Evolutionary conservation across 2,888 invertebrate genomes (phyloP).

Genomic region (Eupithecia insigniata): DNA sequence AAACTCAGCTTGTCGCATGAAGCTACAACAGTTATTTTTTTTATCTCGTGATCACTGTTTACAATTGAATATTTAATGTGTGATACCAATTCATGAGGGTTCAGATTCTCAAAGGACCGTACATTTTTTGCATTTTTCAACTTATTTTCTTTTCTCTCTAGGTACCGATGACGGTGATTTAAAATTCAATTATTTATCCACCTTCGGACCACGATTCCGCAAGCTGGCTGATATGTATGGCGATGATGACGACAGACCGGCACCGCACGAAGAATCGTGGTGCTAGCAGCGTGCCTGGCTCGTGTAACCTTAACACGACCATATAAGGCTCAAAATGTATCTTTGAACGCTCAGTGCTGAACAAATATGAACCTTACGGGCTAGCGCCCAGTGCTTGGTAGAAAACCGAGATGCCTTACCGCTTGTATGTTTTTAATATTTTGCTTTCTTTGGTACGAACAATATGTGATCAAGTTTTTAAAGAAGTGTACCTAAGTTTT

Average conservation of each 20-base stretch:
- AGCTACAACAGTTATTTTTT: no score
- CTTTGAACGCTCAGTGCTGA: conserved; percentile 43
- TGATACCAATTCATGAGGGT: not conserved
- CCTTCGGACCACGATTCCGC: conserved; percentile 97
- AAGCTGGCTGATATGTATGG: conserved; percentile 97
- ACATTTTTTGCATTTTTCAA: not conserved
- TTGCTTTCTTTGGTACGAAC: conserved; percentile 31
- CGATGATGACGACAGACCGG: conserved; percentile 93
- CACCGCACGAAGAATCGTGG: conserved; percentile 93
- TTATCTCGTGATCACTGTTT: no score
- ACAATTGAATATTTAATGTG: no score
- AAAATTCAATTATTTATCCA: conserved; percentile 96
- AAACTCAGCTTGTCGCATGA: no score
- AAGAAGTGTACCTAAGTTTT: conserved; percentile 2
- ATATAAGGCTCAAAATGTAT: conserved; percentile 44
- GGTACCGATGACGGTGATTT: conserved; percentile 96
- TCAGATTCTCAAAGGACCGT: not conserved
- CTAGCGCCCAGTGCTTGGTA: conserved; percentile 54
- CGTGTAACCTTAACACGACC: conserved; percentile 63
- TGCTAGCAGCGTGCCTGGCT: conserved; percentile 86
- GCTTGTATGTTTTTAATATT: conserved; percentile 55
- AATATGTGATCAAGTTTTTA: conserved; percentile 17
- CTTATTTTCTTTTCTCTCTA: conserved; percentile 45
- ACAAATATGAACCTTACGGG: conserved; percentile 35
- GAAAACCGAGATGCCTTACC: conserved; percentile 69